Percentiles rank a stretch among this genome's conserved stretches.
Evolutionary conservation across 2,113 vertebrate genomes (phyloP).

Genomic region (Climacteris rufus): DNA sequence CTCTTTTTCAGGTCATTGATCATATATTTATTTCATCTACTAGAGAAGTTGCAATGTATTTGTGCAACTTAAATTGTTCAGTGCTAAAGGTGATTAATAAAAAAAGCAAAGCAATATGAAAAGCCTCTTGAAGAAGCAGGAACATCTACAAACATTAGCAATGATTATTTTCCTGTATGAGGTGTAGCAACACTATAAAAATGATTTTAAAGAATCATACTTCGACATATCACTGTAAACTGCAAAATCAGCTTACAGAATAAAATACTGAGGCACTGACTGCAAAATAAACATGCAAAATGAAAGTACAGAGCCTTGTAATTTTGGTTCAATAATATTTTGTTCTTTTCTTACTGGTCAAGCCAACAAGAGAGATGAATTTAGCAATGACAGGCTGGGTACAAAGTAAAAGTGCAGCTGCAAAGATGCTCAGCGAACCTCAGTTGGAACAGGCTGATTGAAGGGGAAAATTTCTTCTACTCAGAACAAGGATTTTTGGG

Average conservation of each 20-base stretch:
- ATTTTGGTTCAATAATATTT: neutral
- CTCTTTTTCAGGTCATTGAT: constrained; percentile 39
- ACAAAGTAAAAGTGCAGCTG: neutral
- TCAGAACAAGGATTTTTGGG: neutral
- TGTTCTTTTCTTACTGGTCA: neutral
- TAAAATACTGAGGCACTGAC: neutral
- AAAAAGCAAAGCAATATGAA: constrained; percentile 18
- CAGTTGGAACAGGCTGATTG: neutral
- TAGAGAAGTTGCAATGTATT: neutral
- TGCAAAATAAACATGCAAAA: neutral
- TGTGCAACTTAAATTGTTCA: neutral
- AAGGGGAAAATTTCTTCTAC: neutral
- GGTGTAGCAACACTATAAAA: neutral
- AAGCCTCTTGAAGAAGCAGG: neutral
- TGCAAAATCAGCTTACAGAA: neutral
- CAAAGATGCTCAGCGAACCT: neutral
- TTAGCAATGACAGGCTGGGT: neutral
- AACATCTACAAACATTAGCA: neutral
- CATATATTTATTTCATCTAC: constrained; percentile 33
- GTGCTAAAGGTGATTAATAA: constrained; percentile 25
- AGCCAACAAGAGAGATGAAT: neutral
- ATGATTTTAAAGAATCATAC: neutral
- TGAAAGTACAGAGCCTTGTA: neutral
- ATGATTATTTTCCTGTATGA: neutral
- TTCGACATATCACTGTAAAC: neutral